Conservation (phyloP, 1,140 invertebrate species). For the Leptinotarsa defecta region DNA sequence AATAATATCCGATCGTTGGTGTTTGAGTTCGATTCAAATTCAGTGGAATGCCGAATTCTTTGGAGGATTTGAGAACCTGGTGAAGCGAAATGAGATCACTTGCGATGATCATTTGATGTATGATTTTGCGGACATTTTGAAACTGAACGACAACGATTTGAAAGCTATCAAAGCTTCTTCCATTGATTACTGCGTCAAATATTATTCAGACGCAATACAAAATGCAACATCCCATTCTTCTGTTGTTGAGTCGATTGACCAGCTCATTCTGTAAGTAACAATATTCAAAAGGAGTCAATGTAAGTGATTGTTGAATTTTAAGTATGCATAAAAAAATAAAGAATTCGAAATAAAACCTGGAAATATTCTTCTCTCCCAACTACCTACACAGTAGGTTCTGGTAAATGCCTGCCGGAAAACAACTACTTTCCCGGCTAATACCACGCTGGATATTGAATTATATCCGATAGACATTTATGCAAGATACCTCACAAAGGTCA, state of each 20-base stretch:
- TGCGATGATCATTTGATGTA: slow-evolving; percentile 29
- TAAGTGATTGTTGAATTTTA: slow-evolving; percentile 22
- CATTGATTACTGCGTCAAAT: slow-evolving; percentile 58
- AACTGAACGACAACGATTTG: slow-evolving; percentile 58
- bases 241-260: slow-evolving; percentile 60
- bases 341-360: too few relatives aligned
- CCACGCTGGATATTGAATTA: too few relatives aligned
- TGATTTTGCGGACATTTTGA: slow-evolving; percentile 51
- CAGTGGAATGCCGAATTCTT: slow-evolving; percentile 62
- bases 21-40: slow-evolving; percentile 56
- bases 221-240: slow-evolving; percentile 65
- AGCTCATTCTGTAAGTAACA: slow-evolving; percentile 60
- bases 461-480: too few relatives aligned
- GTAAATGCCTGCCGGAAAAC: too few relatives aligned
- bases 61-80: slow-evolving; percentile 53
- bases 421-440: too few relatives aligned
- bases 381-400: too few relatives aligned
- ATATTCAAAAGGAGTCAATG: not conserved
- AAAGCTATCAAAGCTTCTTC: slow-evolving; percentile 57
- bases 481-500: too few relatives aligned
- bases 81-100: slow-evolving; percentile 46
- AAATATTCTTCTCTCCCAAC: too few relatives aligned
- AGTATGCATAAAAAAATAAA: too few relatives aligned
- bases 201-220: slow-evolving; percentile 63
- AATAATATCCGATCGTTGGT: slow-evolving; percentile 46